Conservation (phyloP, 2,888 invertebrate genomes). For the Amiota communis region DNA sequence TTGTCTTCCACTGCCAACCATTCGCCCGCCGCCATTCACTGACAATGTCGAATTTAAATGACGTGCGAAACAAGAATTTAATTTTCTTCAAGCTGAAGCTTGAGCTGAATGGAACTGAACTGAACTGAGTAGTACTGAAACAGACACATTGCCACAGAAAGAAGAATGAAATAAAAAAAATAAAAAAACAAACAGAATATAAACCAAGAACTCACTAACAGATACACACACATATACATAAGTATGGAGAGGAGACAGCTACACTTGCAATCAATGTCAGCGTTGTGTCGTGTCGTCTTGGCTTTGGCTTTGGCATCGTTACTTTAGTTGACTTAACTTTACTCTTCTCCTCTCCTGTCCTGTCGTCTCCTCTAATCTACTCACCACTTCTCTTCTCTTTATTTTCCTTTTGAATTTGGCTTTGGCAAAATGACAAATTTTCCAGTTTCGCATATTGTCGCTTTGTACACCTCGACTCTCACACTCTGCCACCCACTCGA, state of each 20-base stretch:
- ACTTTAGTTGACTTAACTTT: conserved; percentile 41
- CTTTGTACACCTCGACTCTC: conserved; percentile 34
- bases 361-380: conserved; percentile 31
- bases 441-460: conserved; percentile 50
- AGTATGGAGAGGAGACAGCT: background rate
- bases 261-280: conserved; percentile 48
- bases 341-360: too few species aligned
- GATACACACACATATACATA: conserved; percentile 24
- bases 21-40: conserved; percentile 32
- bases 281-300: conserved; percentile 32
- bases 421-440: conserved; percentile 70
- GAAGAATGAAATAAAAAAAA: background rate
- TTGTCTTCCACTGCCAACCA: conserved; percentile 39
- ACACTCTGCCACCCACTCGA: background rate
- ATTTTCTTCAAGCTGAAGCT: conserved; percentile 60
- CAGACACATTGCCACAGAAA: conserved; percentile 16
- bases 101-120: background rate
- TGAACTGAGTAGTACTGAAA: background rate
- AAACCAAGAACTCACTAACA: conserved; percentile 32
- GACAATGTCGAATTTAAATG: conserved; percentile 69
- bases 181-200: background rate
- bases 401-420: conserved; percentile 20
- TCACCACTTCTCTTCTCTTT: too few species aligned
- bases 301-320: conserved; percentile 29
- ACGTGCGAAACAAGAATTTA: conserved; percentile 70